phyloP scores from a whole-genome alignment of 2,888 invertebrate species.

The Ormyrus rosae region DNA sequence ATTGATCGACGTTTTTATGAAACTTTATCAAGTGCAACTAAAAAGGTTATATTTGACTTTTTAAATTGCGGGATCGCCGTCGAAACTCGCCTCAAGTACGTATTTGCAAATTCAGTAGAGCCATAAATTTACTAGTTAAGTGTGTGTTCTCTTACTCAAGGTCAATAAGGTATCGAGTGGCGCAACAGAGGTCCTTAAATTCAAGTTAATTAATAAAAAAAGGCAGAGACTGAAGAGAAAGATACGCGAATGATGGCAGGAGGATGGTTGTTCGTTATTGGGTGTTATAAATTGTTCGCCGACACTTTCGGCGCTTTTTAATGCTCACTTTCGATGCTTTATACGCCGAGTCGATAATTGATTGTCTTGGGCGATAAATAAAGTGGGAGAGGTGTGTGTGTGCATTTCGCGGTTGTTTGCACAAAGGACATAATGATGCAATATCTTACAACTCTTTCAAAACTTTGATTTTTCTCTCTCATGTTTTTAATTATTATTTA shows the following conservation, averaged over 20 bases:
- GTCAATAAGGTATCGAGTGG: conserved; percentile 27
- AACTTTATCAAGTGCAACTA: no score
- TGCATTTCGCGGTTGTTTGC: conserved; percentile 4
- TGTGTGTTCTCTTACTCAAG: conserved; percentile 17
- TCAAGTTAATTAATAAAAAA: conserved; percentile 40
- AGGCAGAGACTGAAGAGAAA: conserved; percentile 2
- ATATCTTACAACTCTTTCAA: not conserved
- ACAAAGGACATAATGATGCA: not conserved
- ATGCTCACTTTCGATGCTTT: conserved; percentile 27
- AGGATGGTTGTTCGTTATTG: conserved; percentile 33
- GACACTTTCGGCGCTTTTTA: conserved; percentile 36
- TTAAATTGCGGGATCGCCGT: conserved; percentile 5
- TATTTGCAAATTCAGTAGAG: not conserved
- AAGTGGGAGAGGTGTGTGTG: not conserved
- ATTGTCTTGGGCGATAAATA: conserved; percentile 36
- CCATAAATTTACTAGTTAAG: conserved; percentile 28
- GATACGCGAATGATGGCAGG: conserved; percentile 6
- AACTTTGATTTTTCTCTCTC: no score
- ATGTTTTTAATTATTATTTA: conserved; percentile 14
- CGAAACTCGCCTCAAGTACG: conserved; percentile 2
- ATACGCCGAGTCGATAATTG: conserved; percentile 36
- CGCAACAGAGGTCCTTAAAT: conserved; percentile 29
- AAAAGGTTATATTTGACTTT: no score
- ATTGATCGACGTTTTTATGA: conserved; percentile 13
- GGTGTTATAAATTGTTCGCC: conserved; percentile 33